Conservation (phyloP, 2,888 invertebrate species). For the Anoplius nigerrimus region DNA sequence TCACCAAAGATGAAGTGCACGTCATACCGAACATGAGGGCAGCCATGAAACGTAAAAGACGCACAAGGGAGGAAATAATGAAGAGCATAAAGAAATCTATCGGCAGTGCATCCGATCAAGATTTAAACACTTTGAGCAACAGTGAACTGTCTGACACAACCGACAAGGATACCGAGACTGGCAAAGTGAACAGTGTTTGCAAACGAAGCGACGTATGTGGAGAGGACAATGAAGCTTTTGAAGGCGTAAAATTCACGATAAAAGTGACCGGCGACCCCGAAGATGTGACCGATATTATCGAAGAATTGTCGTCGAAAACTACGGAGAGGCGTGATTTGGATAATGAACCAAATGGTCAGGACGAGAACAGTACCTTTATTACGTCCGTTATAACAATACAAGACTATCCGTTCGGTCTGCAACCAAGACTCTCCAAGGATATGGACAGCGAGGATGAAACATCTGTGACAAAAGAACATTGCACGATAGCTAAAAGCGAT, state of each 20-base stretch:
- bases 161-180: slow-evolving; percentile 20
- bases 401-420: slow-evolving; percentile 20
- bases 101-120: slow-evolving; percentile 38
- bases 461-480: slow-evolving; percentile 19
- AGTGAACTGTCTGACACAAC: slow-evolving; percentile 35
- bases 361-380: slow-evolving; percentile 41
- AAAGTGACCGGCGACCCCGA: slow-evolving; percentile 65
- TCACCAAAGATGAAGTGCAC: slow-evolving; percentile 43
- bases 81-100: slow-evolving; percentile 52
- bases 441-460: slow-evolving; percentile 8
- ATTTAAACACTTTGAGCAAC: slow-evolving; percentile 33
- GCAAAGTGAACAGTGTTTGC: slow-evolving; percentile 18
- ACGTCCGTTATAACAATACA: slow-evolving; percentile 61
- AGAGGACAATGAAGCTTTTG: slow-evolving; percentile 3
- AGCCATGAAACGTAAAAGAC: slow-evolving; percentile 45
- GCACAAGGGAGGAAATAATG: slow-evolving; percentile 52
- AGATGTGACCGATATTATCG: slow-evolving; percentile 64
- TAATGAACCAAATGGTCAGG: slow-evolving; percentile 18
- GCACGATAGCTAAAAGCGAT: too few species aligned
- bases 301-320: slow-evolving; percentile 50
- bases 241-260: slow-evolving; percentile 53
- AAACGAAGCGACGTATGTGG: not conserved
- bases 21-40: slow-evolving; percentile 43
- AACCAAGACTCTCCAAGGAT: slow-evolving; percentile 4
- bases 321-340: slow-evolving; percentile 22